Evolutionary conservation across 2,113 vertebrate genomes (phyloP).

Genomic region (Gallinago paraguaiae): DNA sequence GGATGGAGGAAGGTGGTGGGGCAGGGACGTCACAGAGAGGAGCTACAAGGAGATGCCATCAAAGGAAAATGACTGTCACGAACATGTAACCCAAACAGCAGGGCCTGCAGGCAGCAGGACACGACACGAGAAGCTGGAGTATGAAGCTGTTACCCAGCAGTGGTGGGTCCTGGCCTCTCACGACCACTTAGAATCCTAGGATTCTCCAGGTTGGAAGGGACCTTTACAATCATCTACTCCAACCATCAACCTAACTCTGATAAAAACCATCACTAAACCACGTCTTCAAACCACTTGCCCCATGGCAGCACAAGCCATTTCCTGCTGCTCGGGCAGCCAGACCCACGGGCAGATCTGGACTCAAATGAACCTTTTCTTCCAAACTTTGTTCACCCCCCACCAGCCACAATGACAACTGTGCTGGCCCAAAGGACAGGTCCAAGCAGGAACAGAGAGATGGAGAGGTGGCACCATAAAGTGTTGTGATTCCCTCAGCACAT

Average conservation of each 20-base stretch:
- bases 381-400: not conserved
- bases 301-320: not conserved
- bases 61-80: not conserved
- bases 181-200: not conserved
- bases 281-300: too few relatives aligned
- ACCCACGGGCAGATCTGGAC: not conserved
- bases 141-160: accelerated
- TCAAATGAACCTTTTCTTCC: not conserved
- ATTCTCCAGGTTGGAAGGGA: too few relatives aligned
- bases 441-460: not conserved
- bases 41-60: not conserved
- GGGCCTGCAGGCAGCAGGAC: not conserved
- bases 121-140: accelerated
- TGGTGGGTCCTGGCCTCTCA: not conserved
- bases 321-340: not conserved
- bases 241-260: too few relatives aligned
- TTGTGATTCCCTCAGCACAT: too few relatives aligned
- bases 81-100: not conserved
- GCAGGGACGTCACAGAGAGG: not conserved
- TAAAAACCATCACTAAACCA: too few relatives aligned
- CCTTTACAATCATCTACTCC: too few relatives aligned
- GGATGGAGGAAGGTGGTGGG: too few relatives aligned
- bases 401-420: accelerated
- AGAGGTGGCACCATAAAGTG: not conserved
- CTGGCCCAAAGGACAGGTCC: not conserved